Evolutionary conservation across 2,113 vertebrate species (phyloP).

Genomic region (Ancistrus triradiatus): DNA sequence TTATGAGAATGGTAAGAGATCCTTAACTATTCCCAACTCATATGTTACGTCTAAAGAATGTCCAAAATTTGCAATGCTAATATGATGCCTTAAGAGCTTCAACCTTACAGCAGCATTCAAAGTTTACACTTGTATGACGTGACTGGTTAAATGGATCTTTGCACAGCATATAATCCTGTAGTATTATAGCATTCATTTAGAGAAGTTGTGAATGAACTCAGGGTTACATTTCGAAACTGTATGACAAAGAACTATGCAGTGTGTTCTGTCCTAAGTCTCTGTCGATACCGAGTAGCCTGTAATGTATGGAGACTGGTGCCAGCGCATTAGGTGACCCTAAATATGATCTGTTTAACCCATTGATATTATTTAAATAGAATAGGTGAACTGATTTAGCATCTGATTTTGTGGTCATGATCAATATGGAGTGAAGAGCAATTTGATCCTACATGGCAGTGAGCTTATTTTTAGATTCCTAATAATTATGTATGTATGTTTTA

Average conservation of each 20-base stretch:
- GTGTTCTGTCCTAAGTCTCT: background rate
- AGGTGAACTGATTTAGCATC: constrained; percentile 17
- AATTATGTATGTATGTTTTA: too few species aligned
- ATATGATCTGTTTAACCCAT: constrained; percentile 1
- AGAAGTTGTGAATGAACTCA: background rate
- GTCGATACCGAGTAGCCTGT: background rate
- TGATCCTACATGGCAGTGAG: background rate
- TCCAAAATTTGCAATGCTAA: too few species aligned
- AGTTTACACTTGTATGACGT: too few species aligned
- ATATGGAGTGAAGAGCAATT: constrained; percentile 2
- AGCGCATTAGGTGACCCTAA: constrained; percentile 1
- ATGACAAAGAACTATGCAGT: background rate
- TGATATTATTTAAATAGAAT: constrained; percentile 29
- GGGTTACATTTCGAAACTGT: background rate
- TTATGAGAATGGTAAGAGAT: too few species aligned
- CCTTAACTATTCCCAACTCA: too few species aligned
- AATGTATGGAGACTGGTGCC: background rate
- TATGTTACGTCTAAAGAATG: too few species aligned
- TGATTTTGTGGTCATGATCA: constrained; percentile 5
- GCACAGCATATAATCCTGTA: background rate
- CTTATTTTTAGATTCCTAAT: constrained; percentile 19
- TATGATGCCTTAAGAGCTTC: too few species aligned
- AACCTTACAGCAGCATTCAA: too few species aligned
- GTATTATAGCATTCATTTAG: background rate
- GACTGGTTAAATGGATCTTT: background rate